Evolutionary conservation across 2,113 vertebrate species (phyloP).

Genomic region (Himantopus leucocephalus): DNA sequence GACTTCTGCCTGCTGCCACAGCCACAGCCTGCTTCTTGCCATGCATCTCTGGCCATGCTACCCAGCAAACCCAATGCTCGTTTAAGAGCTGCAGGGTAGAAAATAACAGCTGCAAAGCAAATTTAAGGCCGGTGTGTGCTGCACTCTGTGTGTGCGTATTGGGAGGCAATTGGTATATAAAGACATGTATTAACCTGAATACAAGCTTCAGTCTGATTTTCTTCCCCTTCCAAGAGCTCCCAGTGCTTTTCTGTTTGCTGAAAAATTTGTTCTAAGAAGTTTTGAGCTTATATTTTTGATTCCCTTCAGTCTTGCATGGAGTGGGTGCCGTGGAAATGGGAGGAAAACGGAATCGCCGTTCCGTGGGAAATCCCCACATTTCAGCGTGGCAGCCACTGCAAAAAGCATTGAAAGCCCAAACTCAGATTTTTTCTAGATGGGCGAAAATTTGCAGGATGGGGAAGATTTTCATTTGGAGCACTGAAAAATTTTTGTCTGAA

Average conservation of each 20-base stretch:
- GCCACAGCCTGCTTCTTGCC: not conserved
- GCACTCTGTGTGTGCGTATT: fast-evolving
- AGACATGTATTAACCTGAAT: not conserved
- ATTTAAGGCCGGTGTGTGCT: not conserved
- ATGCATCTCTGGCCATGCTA: fast-evolving
- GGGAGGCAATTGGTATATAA: not conserved
- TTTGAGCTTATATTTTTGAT: not conserved
- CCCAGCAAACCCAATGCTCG: fast-evolving
- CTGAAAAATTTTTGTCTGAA: not conserved
- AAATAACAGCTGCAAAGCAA: not conserved
- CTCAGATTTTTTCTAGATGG: not conserved
- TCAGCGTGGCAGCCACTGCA: not conserved
- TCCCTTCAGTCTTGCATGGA: not conserved
- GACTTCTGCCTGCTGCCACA: not conserved
- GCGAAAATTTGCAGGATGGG: not conserved
- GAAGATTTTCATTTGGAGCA: not conserved
- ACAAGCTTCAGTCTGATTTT: not conserved
- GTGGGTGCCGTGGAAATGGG: not conserved
- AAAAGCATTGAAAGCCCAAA: not conserved
- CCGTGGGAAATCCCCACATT: not conserved
- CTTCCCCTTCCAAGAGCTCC: not conserved
- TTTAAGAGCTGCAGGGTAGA: not conserved
- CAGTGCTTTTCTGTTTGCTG: not conserved
- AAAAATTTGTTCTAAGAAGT: not conserved
- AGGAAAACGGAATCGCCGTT: not conserved